Percentiles rank a stretch among this genome's conserved stretches.
phyloP scores from a whole-genome alignment of 2,113 vertebrate species.

The Mobula hypostoma region DNA sequence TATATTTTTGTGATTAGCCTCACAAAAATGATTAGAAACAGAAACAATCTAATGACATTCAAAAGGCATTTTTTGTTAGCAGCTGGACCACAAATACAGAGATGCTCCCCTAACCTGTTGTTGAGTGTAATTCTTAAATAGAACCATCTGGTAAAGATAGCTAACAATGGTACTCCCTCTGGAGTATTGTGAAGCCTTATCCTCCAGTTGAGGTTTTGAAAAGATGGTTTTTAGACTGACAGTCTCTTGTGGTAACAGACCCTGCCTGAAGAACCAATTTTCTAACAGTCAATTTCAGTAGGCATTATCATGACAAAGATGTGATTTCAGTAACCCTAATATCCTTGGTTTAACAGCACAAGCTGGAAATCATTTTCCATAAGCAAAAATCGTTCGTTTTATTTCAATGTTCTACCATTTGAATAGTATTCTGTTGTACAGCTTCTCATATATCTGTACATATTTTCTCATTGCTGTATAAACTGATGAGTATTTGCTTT shows the following conservation, averaged over 20 bases:
- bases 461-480: not conserved
- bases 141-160: slow-evolving; percentile 23
- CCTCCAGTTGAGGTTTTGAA: slow-evolving; percentile 30
- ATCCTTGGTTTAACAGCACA: not conserved
- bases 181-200: not conserved
- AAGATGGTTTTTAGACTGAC: slow-evolving; percentile 24
- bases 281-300: slow-evolving; percentile 14
- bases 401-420: not conserved
- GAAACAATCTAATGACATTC: not conserved
- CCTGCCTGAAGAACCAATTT: slow-evolving; percentile 33
- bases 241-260: slow-evolving; percentile 30
- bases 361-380: slow-evolving; percentile 17
- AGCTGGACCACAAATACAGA: slow-evolving; percentile 19
- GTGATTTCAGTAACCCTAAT: slow-evolving; percentile 7
- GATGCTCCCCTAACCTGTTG: slow-evolving; percentile 18
- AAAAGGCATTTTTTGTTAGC: not conserved
- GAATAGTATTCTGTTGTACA: not conserved
- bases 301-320: not conserved
- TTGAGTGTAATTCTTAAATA: slow-evolving; percentile 28
- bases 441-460: not conserved
- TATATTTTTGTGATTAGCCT: not conserved
- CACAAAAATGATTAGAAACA: slow-evolving; percentile 16
- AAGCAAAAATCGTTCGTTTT: not conserved
- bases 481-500: not conserved
- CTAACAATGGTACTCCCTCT: not conserved